Base-by-base conservation (phyloP, 2,888 invertebrate genomes). In the Neoscelio sp. region DNA sequence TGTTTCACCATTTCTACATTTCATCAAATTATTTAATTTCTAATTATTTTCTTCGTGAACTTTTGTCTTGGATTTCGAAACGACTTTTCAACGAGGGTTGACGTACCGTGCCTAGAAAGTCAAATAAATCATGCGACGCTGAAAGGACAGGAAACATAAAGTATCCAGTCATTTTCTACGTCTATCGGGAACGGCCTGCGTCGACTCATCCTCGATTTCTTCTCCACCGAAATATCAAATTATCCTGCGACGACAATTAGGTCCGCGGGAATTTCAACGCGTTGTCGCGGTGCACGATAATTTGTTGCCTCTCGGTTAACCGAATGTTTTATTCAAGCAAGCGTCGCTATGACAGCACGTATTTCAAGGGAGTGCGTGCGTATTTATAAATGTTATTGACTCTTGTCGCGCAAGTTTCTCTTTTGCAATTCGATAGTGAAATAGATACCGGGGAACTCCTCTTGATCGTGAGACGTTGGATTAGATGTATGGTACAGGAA, bases 361-460 rank as follows among this genome's bases (percentile, higher is more conserved):
- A 67, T 76, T 68, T 76, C 75, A 67, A 62, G 38, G 46, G 46
- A 60, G 33, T 17, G 28, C 35, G 15, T 42, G 44, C 44, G 56
- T 68, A 76, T 76, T 76, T 76, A 76, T 68, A 70, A 70, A 76
- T 68, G 76, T 70, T 70, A 70, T 64, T 76, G 70, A 62, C 62
- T 68, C 42, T 42, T 10, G 50, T 6, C 17, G 38, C 40, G 42
- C 42, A 28, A 68, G 76, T 76, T 76, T 76, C 76, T 76, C 76
- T 76, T 76, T 56, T 56, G 68, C 64, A 70, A 76, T 64, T 76
- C 46, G 76, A 76, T 76, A 76, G 70, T 46, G 75, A 67, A 76
- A 68, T 54, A 62, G 75, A 76, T 76, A 68, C 33, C 62, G 62
- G 13, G 48, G 64, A 67, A 60, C 46, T 54, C 44, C 40, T 67